A percentile compares a stretch with the other conserved stretches of the same genome.
Conservation (phyloP, 1,140 invertebrate species). For the Orius insidiosus region DNA sequence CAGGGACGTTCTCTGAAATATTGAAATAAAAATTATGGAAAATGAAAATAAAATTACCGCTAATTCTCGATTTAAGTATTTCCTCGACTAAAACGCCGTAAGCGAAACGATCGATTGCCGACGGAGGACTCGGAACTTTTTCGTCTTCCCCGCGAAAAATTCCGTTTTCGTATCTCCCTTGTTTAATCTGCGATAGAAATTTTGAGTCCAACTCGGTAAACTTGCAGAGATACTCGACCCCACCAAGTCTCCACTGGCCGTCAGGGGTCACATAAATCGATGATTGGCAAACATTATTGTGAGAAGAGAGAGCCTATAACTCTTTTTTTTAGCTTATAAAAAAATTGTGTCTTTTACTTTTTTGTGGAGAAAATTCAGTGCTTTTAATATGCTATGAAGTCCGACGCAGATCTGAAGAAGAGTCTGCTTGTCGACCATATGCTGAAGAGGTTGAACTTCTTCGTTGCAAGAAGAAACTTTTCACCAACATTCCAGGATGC, state of each 20-base stretch:
- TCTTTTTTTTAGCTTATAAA: not conserved
- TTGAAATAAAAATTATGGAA: not conserved
- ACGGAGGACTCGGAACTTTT: constrained; percentile 26
- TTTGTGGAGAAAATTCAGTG: constrained; percentile 60
- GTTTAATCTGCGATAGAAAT: constrained; percentile 48
- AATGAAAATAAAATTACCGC: constrained; percentile 28
- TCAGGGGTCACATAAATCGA: constrained; percentile 65
- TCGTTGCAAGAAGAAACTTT: constrained; percentile 54
- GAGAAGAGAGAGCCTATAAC: constrained; percentile 43
- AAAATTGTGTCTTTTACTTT: constrained; percentile 29
- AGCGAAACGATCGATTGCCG: constrained; percentile 56
- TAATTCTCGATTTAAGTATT: constrained; percentile 40
- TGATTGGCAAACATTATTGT: constrained; percentile 61
- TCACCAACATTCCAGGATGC: constrained; percentile 58
- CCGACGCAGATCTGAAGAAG: constrained; percentile 61
- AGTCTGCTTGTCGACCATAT: constrained; percentile 41
- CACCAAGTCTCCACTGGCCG: constrained; percentile 67
- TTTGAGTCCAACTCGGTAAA: constrained; percentile 43
- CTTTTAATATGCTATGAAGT: constrained; percentile 52
- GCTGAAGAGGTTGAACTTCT: constrained; percentile 47
- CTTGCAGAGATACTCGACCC: constrained; percentile 56
- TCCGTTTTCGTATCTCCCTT: constrained; percentile 43
- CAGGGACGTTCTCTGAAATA: constrained; percentile 40
- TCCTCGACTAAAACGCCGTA: constrained; percentile 63
- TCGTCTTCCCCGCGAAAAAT: constrained; percentile 51